Evolutionary conservation across 2,888 invertebrate genomes (phyloP), one percentile per base, ranked within the genome.

Genomic region (Smittia aterrima): DNA sequence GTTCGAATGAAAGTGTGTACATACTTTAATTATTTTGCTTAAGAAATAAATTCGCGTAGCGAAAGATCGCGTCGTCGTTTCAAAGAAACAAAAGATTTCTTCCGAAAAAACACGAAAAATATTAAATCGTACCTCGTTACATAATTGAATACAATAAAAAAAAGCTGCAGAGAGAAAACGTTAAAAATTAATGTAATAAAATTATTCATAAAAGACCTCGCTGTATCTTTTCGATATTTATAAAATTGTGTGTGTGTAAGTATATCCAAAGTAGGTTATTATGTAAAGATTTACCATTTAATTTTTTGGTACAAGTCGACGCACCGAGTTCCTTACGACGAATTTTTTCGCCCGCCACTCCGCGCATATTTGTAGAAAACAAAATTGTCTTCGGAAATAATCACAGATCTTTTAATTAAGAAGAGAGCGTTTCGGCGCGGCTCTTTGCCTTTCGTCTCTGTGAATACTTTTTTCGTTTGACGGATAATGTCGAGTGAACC

Each of bases 221-320:
- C 70, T 71, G 70, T 71, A 54, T 71, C 70, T 72, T 27, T 20
- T 27, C 20, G 9, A 20, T 58, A 18, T 58, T 18, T 58, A 6
- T 68, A 41, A 16, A 22, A 18, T 62, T 54, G n/a, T 62, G 38
- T 62, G n/a, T 62, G 72, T 72, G 72, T 72, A 70, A 70, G 72
- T 72, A 58, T 62, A 58, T 62, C 70, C 72, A 40, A 72, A 72
- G 72, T 62, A 62, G 72, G 72, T 72, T 72, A 72, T 72, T 72
- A 72, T 72, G 72, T 72, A 72, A 72, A 72, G 58, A 9, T 54
- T 71, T 27, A 71, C 70, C 70, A 71, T 71, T 71, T 27, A 71
- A 54, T 71, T n/a, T 71, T 71, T 71, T 54, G 70, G 70, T 54
- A 71, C 38, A 53, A 24, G 24, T 54, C 20, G 4, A n/a, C 53